These are phyloP conservation scores for Rotaria magnacalcarata DNA, from an alignment of 2,888 invertebrate species.

Conservation along the genomic window DNA sequence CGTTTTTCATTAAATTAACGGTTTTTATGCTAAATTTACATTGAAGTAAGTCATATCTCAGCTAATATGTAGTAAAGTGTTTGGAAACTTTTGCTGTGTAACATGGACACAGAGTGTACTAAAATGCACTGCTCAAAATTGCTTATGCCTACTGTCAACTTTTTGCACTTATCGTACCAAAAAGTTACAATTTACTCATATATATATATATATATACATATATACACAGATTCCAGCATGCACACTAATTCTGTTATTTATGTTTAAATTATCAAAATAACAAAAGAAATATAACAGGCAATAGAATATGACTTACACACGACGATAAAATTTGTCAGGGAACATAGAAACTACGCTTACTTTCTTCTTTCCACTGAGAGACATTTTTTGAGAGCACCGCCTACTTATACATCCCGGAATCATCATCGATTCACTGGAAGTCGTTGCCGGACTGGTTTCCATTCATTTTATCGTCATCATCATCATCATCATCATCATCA, in stretches of 20 bases:
- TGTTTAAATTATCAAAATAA: not conserved
- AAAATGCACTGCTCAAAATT: no score
- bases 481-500: not conserved
- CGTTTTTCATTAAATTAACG: no score
- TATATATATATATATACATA: not conserved
- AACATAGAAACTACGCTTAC: not conserved
- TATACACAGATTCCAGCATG: not conserved
- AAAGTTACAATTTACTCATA: no score
- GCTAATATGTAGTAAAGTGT: no score
- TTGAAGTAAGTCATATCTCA: no score
- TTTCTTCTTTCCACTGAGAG: not conserved
- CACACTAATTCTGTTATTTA: not conserved
- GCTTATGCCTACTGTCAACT: no score
- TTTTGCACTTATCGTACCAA: no score
- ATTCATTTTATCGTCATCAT: conserved; percentile 20
- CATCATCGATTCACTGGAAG: not conserved
- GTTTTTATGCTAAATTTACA: no score
- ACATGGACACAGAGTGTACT: no score
- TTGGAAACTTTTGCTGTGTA: no score
- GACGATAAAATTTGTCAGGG: not conserved
- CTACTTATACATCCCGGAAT: not conserved
- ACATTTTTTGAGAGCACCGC: not conserved
- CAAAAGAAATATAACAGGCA: not conserved
- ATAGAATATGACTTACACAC: not conserved
- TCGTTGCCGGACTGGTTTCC: not conserved